Percentiles rank a stretch among this genome's conserved stretches.
Evolutionary conservation across 2,113 vertebrate species (phyloP).

Genomic region (Leptodactylus fuscus): DNA sequence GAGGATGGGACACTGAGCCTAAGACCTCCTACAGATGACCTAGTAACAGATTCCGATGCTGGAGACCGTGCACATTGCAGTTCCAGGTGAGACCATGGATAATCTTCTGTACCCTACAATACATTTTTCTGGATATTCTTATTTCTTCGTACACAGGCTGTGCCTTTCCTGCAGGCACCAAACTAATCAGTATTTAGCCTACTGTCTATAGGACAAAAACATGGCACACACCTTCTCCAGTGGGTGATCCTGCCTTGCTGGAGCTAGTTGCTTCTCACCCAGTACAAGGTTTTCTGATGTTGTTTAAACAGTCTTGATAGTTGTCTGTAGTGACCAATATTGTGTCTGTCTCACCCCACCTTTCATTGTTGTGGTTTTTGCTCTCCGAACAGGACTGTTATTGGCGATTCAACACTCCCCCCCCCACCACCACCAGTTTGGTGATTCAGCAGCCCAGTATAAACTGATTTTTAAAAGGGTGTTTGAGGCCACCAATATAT

Average conservation of each 20-base stretch:
- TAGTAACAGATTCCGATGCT: conserved; percentile 31
- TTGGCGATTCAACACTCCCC: too few species aligned
- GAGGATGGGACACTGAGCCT: conserved; percentile 79
- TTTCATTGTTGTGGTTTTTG: too few species aligned
- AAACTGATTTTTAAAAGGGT: too few species aligned
- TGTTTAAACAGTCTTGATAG: too few species aligned
- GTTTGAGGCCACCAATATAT: too few species aligned
- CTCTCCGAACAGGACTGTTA: too few species aligned
- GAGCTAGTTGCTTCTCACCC: neutral
- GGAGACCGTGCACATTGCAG: neutral
- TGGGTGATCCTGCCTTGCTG: too few species aligned
- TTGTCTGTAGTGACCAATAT: too few species aligned
- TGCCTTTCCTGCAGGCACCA: neutral
- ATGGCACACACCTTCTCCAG: neutral
- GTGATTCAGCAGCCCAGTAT: too few species aligned
- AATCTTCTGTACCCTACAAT: neutral
- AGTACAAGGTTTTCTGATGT: too few species aligned
- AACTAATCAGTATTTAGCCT: neutral
- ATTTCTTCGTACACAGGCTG: neutral
- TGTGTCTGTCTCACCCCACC: too few species aligned
- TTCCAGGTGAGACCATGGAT: conserved; percentile 62
- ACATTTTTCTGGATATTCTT: neutral
- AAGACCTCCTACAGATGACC: conserved; percentile 49
- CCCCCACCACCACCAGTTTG: too few species aligned
- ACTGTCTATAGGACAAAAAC: neutral